Conservation (phyloP, 2,888 invertebrate genomes). For the Epinotia bilunana region DNA sequence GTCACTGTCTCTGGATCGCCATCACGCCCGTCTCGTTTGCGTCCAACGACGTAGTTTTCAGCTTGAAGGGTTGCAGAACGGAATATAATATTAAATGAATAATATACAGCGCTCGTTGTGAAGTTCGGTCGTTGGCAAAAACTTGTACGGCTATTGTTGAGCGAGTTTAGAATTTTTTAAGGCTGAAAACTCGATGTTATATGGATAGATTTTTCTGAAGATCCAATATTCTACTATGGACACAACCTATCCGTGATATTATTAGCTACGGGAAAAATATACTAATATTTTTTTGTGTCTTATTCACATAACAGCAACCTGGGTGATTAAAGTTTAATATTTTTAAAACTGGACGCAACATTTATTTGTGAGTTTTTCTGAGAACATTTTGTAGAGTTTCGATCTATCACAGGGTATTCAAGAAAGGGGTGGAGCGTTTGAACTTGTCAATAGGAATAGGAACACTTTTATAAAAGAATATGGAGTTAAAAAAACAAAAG, state of each 20-base stretch:
- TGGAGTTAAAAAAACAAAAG: not conserved
- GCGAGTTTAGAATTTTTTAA: conserved; percentile 16
- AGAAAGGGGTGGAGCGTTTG: not conserved
- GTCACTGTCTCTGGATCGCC: conserved; percentile 81
- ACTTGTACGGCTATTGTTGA: conserved; percentile 34
- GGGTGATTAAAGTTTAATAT: no score
- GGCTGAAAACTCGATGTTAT: not conserved
- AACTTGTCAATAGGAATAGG: not conserved
- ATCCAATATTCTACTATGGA: not conserved
- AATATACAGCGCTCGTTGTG: conserved; percentile 41
- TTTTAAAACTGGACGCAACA: no score
- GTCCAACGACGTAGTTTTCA: conserved; percentile 74
- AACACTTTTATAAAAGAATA: not conserved
- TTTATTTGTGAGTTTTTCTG: no score
- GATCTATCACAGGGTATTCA: not conserved
- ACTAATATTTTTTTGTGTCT: not conserved
- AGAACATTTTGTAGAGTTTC: not conserved
- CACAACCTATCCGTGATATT: not conserved
- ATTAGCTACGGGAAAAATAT: not conserved
- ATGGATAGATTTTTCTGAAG: not conserved
- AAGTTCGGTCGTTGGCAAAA: conserved; percentile 36
- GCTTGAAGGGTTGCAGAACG: conserved; percentile 72
- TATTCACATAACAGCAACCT: no score
- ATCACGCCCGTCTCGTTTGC: conserved; percentile 79
- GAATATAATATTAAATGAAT: conserved; percentile 46